Evolutionary conservation across 2,113 vertebrate genomes (phyloP).

Genomic region (Nibea albiflora): DNA sequence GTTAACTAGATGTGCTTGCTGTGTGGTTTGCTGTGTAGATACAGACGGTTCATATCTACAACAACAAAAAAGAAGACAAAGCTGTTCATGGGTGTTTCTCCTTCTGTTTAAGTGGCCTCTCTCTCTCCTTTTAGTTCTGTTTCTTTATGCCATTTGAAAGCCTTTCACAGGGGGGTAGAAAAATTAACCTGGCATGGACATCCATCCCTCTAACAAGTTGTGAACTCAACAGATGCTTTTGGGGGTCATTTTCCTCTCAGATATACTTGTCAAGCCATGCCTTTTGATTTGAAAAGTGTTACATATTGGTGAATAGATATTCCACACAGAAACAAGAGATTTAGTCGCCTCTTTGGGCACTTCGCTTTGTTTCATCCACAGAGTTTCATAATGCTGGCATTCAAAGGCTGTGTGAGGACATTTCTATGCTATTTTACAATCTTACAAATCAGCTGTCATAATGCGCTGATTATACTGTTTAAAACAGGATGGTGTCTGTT

Average conservation of each 20-base stretch:
- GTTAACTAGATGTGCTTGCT: conserved; percentile 62
- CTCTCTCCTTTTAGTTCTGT: conserved; percentile 41
- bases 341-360: conserved; percentile 18
- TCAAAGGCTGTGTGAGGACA: conserved; percentile 52
- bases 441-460: conserved; percentile 50
- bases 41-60: conserved; percentile 39
- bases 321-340: conserved; percentile 37
- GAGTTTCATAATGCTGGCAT: conserved; percentile 59
- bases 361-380: conserved; percentile 41
- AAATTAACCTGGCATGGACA: conserved; percentile 27
- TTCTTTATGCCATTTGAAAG: conserved; percentile 57
- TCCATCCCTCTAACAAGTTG: conserved; percentile 39
- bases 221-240: conserved; percentile 64
- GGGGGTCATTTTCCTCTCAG: conserved; percentile 27
- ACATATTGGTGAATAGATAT: conserved; percentile 22
- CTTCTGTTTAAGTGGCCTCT: conserved; percentile 42
- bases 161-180: conserved; percentile 39
- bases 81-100: conserved; percentile 46
- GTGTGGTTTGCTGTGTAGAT: conserved; percentile 71
- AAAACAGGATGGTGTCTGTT: conserved; percentile 74
- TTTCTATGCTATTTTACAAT: conserved; percentile 72
- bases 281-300: conserved; percentile 51
- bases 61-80: conserved; percentile 33
- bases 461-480: conserved; percentile 58
- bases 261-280: conserved; percentile 48